These are phyloP conservation scores for Seriola dumerili DNA, from an alignment of 2,113 vertebrate species.

Conservation along the genomic window DNA sequence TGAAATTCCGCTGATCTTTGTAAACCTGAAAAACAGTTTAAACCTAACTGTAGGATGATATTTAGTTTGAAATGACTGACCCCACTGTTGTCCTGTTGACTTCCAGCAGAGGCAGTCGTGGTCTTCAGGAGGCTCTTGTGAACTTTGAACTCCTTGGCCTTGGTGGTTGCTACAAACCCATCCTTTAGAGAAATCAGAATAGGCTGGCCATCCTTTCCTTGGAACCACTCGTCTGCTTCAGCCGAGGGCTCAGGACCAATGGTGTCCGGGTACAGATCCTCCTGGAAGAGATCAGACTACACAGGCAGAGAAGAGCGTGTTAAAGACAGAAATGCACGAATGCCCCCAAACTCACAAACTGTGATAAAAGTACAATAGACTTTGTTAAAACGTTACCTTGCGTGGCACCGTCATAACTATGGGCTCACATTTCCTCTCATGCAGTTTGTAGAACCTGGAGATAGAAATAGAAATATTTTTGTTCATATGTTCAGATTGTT, in stretches of 20 bases:
- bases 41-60: too few relatives aligned
- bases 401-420: constrained; percentile 90
- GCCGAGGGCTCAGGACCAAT: constrained; percentile 89
- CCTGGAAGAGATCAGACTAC: constrained; percentile 94
- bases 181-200: constrained; percentile 91
- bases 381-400: constrained; percentile 78
- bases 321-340: not conserved
- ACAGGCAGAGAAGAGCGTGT: constrained; percentile 14
- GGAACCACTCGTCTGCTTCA: constrained; percentile 90
- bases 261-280: constrained; percentile 92
- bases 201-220: constrained; percentile 86
- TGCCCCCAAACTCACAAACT: rapidly evolving
- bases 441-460: constrained; percentile 89
- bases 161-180: constrained; percentile 87
- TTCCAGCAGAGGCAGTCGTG: constrained; percentile 44
- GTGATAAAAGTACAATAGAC: not conserved
- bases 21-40: not conserved
- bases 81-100: constrained; percentile 59
- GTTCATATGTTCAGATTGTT: not conserved
- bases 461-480: not conserved
- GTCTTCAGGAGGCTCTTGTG: constrained; percentile 88
- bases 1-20: too few relatives aligned
- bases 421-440: constrained; percentile 89
- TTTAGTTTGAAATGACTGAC: constrained; percentile 54
- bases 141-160: constrained; percentile 90